Percentiles rank a stretch among this genome's conserved stretches.
phyloP scores from a whole-genome alignment of 2,888 invertebrate species.

The Brachyopa scutellaris region DNA sequence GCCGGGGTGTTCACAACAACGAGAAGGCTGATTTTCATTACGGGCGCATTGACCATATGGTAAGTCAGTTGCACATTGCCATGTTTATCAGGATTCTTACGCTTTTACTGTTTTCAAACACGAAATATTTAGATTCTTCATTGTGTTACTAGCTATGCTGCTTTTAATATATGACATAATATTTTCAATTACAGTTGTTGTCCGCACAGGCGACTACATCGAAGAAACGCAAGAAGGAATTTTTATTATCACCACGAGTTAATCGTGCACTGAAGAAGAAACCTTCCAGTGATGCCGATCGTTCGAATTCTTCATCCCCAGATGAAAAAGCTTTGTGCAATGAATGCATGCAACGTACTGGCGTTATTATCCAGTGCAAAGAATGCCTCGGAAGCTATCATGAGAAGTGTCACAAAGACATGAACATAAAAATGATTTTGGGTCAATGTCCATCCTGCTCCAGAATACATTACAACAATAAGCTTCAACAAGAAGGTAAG shows the following conservation, averaged over 20 bases:
- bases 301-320: slow-evolving; percentile 75
- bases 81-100: neutral
- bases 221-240: slow-evolving; percentile 78
- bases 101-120: neutral
- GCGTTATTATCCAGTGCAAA: slow-evolving; percentile 74
- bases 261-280: slow-evolving; percentile 77
- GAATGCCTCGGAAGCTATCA: slow-evolving; percentile 76
- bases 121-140: neutral
- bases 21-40: slow-evolving; percentile 80
- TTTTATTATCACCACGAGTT: slow-evolving; percentile 79
- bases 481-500: slow-evolving; percentile 37
- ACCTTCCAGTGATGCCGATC: slow-evolving; percentile 73
- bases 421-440: slow-evolving; percentile 43
- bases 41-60: slow-evolving; percentile 78
- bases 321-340: slow-evolving; percentile 76
- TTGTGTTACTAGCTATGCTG: neutral
- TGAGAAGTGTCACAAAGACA: slow-evolving; percentile 74
- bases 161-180: too few species aligned
- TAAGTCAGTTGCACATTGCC: slow-evolving; percentile 12
- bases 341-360: slow-evolving; percentile 77
- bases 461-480: slow-evolving; percentile 32
- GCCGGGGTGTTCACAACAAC: slow-evolving; percentile 79
- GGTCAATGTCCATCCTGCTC: slow-evolving; percentile 63
- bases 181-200: slow-evolving; percentile 12
- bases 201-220: slow-evolving; percentile 14